Percentiles rank a stretch among this genome's conserved stretches.
Conservation (phyloP, 30 jellyfish, hydroid and myxozoan species). For the Haliclystus octoradiatus region DNA sequence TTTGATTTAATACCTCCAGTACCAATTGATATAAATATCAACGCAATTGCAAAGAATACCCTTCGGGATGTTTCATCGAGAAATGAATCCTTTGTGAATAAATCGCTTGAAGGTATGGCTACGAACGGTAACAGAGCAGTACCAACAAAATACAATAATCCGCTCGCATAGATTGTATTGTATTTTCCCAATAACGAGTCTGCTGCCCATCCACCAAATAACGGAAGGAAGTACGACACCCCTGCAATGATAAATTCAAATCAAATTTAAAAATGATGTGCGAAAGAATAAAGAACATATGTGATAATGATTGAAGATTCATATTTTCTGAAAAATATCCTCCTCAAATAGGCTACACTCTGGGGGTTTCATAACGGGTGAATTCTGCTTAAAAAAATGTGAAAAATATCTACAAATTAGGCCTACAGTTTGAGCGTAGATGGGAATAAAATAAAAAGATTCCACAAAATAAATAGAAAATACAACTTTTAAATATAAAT, state of each 20-base stretch:
- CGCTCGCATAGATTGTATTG: conserved; percentile 57
- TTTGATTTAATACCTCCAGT: conserved; percentile 86
- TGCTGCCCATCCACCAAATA: conserved; percentile 92
- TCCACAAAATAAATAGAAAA: too few species aligned
- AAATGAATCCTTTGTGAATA: conserved; percentile 5
- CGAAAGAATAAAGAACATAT: too few species aligned
- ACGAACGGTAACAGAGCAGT: conserved; percentile 38
- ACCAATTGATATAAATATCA: conserved; percentile 67
- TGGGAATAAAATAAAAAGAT: too few species aligned
- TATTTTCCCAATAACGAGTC: conserved; percentile 64
- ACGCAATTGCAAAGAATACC: conserved; percentile 46
- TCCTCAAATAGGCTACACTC: too few species aligned
- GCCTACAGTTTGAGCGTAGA: too few species aligned
- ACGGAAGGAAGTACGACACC: conserved; percentile 53
- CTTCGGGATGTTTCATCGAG: conserved; percentile 1
- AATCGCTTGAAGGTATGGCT: conserved; percentile 15
- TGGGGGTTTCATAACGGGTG: too few species aligned
- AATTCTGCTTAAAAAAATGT: too few species aligned
- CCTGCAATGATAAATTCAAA: conserved; percentile 27
- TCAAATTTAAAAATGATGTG: not conserved
- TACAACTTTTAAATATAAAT: too few species aligned
- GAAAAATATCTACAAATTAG: too few species aligned
- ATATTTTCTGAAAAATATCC: too few species aligned
- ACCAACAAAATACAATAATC: conserved; percentile 65
- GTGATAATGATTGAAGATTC: too few species aligned